Conservation (phyloP, 1,140 invertebrate genomes). For the Bilobella aurantiaca region DNA sequence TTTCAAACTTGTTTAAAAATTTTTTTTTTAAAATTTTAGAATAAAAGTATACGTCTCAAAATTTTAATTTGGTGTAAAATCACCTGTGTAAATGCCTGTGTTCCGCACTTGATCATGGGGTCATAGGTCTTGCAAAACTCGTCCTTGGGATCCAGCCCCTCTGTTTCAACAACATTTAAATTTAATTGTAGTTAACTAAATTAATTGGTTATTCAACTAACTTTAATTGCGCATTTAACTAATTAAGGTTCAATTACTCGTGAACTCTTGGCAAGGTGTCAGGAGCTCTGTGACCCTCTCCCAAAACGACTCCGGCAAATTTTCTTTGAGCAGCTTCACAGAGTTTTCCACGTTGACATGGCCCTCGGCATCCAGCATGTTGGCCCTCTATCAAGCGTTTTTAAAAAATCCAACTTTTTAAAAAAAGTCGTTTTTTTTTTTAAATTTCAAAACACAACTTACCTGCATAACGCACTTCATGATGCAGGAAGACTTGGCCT, state of each 20-base stretch:
- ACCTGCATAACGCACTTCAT: not conserved
- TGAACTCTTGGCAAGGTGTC: not conserved
- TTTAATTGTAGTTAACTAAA: not conserved
- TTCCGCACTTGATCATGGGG: not conserved
- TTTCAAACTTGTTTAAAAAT: no score
- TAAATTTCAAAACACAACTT: not conserved
- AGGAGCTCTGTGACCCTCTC: not conserved
- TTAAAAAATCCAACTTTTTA: not conserved
- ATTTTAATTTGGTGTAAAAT: not conserved
- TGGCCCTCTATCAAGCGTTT: not conserved
- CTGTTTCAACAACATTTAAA: not conserved
- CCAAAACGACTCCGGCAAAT: no score
- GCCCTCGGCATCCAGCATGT: no score
- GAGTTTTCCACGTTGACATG: no score
- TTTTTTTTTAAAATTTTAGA: no score
- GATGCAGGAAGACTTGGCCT: not conserved
- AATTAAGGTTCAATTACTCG: not conserved
- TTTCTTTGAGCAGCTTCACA: no score
- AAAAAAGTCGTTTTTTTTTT: not conserved
- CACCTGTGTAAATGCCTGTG: slow-evolving; percentile 11
- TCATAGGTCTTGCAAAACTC: not conserved
- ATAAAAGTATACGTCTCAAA: no score
- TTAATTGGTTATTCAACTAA: no score
- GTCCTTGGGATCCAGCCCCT: not conserved
- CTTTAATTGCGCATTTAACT: not conserved